Base-by-base conservation (phyloP, 2,888 invertebrate species). In the Drosophila mimetica region DNA sequence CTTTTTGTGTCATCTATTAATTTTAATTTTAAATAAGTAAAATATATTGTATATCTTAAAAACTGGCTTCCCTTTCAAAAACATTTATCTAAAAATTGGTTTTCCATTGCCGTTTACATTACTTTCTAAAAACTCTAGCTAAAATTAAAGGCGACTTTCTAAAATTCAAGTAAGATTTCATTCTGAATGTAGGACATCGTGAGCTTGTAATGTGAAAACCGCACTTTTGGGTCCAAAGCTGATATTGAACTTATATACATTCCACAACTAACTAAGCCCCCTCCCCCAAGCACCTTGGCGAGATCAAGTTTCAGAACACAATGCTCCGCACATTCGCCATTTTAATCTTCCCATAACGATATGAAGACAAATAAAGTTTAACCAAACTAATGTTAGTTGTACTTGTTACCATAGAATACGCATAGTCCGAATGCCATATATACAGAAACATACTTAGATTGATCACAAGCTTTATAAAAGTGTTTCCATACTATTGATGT, bases 151-250 rank as follows among this genome's bases (percentile, higher is more conserved):
- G 37, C 37, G 42, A 46, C 11, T 44, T 60, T 25, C 30, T 20
- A 16, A 39, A 32, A 32, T 13, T 9, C 3, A 37, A 20, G 7
- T 22, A 6, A 16, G 9, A 50, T 36, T 18, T 16, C n/a, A 13
- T 25, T 7, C 16, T n/a, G 55, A 37, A 36, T 55, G 47, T 11
- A n/a, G 22, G 47, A 37, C 36, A 41, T 48, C 6, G 36, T 53
- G 36, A 60, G 42, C 28, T 60, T 53, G 53, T 32, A 41, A 42
- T 53, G 67, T 51, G 63, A 72, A 69, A 57, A 72, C 66, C 63
- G 70, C 71, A 84, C 74, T 71, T 70, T 80, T 80, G 80, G 80
- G 80, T 81, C 80, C 80, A 76, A 76, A 71, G 57, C 69, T 67
- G 69, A 70, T 54, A 67, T 70, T 69, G 44, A 66, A 66, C 50